Evolutionary conservation across 2,113 vertebrate genomes (phyloP), one percentile per base, ranked within the genome.

Genomic region (Passerina amoena): DNA sequence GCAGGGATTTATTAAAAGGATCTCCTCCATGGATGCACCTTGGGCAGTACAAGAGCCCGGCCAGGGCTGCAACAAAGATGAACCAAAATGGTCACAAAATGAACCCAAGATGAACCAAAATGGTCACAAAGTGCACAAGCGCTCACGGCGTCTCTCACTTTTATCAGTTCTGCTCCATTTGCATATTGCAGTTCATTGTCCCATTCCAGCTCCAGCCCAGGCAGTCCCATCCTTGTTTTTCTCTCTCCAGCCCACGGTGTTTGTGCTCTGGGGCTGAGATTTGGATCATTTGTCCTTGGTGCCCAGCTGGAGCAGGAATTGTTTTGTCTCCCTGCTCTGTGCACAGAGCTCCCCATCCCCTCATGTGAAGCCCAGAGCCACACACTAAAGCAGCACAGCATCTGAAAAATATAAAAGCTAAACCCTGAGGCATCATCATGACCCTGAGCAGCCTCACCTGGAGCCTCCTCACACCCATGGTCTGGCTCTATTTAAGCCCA

Each of bases 51-150:
- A 37, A 59, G 57, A 59, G n/a, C 23, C 57, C 57, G 17, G n/a
- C n/a, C 23, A 59, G 57, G 57, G 57, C n/a, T 59, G 10, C 57
- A 59, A n/a, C 57, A 23, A 37, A 17, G n/a, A 1, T 25, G 57
- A 37, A 37, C n/a, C n/a, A 59, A 37, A 59, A 25, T 37, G n/a
- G 22, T 3, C 56, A 1, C 56, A 35, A 59, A 59, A n/a, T n/a
- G n/a, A n/a, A 59, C 57, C 57, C n/a, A 37, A 17, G n/a, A 1
- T 25, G 57, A 37, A 37, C n/a, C n/a, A 59, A 37, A 59, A 25
- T 37, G n/a, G 22, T 3, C 56, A 1, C 56, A 35, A 59, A 59
- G 35, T 59, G n/a, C 0, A 17, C 10, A 5, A 0, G 5, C 0
- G 1, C 4, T 10, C n/a, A 37, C 1, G 1, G 22, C 23, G 10